Evolutionary conservation across 2,888 invertebrate species (phyloP).

Genomic region (Euspilapteryx auroguttella): DNA sequence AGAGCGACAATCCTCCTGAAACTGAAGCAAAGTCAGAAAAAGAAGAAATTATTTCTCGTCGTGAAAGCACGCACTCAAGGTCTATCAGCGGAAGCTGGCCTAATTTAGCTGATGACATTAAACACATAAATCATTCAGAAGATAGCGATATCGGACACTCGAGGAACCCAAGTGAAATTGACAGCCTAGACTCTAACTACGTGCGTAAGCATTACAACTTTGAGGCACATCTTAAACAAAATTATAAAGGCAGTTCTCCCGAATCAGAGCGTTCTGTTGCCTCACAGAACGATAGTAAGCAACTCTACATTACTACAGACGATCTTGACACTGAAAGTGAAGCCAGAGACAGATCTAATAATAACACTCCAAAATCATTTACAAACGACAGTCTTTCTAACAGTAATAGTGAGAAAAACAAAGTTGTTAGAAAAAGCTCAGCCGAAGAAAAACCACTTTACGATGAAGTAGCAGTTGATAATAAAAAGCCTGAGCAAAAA

Average conservation of each 20-base stretch:
- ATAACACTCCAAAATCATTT: slow-evolving; percentile 48
- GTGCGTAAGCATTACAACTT: slow-evolving; percentile 59
- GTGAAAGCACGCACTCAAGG: slow-evolving; percentile 34
- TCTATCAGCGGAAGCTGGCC: slow-evolving; percentile 52
- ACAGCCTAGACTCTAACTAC: slow-evolving; percentile 62
- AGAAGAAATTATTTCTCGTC: slow-evolving; percentile 31
- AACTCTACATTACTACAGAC: slow-evolving; percentile 38
- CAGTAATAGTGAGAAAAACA: slow-evolving; percentile 31
- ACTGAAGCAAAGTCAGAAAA: slow-evolving; percentile 30
- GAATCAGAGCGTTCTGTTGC: slow-evolving; percentile 38
- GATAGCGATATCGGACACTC: slow-evolving; percentile 51
- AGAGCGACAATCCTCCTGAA: slow-evolving; percentile 22
- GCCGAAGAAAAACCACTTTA: slow-evolving; percentile 18
- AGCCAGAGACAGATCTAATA: slow-evolving; percentile 31
- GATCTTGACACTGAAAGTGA: slow-evolving; percentile 39
- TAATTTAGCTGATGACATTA: slow-evolving; percentile 42
- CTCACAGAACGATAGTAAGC: slow-evolving; percentile 33
- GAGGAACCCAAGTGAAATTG: slow-evolving; percentile 56
- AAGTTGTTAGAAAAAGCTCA: slow-evolving; percentile 14
- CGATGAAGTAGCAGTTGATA: slow-evolving; percentile 27
- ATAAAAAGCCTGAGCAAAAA: slow-evolving; percentile 16
- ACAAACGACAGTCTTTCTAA: slow-evolving; percentile 42
- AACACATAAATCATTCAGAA: slow-evolving; percentile 44
- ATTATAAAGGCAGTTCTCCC: slow-evolving; percentile 47
- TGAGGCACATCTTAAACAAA: slow-evolving; percentile 38